Evolutionary conservation across 2,797 vertebrate genomes (phyloP), one percentile per base, ranked within the genome.

Genomic region (Pantherophis alleghaniensis): DNA sequence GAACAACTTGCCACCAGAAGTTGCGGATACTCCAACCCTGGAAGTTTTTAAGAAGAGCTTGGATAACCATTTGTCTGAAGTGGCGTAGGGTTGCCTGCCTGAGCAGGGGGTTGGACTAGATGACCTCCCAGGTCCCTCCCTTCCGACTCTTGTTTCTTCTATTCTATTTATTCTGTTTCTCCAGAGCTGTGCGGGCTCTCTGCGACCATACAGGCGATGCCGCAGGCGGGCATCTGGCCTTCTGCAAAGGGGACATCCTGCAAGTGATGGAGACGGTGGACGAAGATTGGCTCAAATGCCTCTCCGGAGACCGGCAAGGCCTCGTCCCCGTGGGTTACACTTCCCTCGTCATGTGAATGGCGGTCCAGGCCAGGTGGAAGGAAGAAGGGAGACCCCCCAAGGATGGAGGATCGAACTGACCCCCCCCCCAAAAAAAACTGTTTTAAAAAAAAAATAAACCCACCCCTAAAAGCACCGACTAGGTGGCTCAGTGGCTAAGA

Each of bases 291-390:
- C 98, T 99, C 93, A 97, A 97, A 95, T 99, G 99, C 97, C 98
- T 98, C 96, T 98, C 97, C 89, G 98, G 98, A 88, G 98, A 98
- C 93, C 96, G 88, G 93, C 98, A 98, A 94, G 99, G 99, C 55
- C 98, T 99, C 7, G 99, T 99, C 93, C 99, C 99, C 0, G 99
- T 99, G n/a, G 98, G 99, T 91, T 99, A 99, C 95, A 98, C 99
- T 1, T 99, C 99, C 51, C 98, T 99, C 1, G 98, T 99, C 95
- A 97, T 99, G 97, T 99, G 96, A 96, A 9, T 3, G 37, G 9
- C 1, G 9, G 37, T 10, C 9, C 74, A 11, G 37, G 18, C 47
- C 60, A 0, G 5, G 4, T 14, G 13, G 28, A 32, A 69, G 10
- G 20, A 63, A 28, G 26, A 4, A 12, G 28, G 63, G 28, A 22